Percentiles rank a stretch among this genome's conserved stretches.
Evolutionary conservation across 2,113 vertebrate genomes (phyloP).

Genomic region (Nanorana parkeri): DNA sequence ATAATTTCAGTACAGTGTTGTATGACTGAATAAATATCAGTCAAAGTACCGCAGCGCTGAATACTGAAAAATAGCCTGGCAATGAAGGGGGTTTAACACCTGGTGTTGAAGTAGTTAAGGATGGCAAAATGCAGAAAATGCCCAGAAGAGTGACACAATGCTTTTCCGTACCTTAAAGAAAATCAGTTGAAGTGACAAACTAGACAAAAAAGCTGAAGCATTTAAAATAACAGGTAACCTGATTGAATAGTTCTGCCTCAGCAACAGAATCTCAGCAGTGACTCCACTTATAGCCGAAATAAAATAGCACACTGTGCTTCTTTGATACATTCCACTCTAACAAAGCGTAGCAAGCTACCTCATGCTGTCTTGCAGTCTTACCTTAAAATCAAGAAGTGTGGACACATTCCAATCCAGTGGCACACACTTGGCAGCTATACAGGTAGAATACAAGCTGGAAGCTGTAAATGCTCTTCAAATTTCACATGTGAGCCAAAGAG

Average conservation of each 20-base stretch:
- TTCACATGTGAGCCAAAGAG: conserved; percentile 22
- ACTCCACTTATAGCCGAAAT: conserved; percentile 13
- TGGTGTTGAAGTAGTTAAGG: no score
- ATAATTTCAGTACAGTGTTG: no score
- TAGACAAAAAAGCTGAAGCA: conserved; percentile 1
- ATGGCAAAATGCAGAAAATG: neutral
- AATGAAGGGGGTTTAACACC: no score
- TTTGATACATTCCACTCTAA: conserved; percentile 21
- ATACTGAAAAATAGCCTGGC: no score
- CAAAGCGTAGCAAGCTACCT: neutral
- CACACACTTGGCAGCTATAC: conserved; percentile 29
- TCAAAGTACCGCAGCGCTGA: no score
- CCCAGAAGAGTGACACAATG: neutral
- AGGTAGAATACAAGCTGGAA: conserved; percentile 1
- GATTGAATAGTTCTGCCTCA: conserved; percentile 16
- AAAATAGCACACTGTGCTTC: conserved; percentile 18
- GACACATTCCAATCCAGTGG: conserved; percentile 3
- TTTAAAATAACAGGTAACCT: conserved; percentile 18
- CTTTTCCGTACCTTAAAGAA: conserved; percentile 1
- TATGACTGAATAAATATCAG: no score
- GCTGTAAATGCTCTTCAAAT: conserved; percentile 31
- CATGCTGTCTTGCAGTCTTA: neutral
- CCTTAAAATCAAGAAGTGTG: conserved; percentile 6
- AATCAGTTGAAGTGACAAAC: neutral
- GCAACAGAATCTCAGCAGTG: conserved; percentile 14